Conservation (phyloP, 2,888 invertebrate genomes). For the Lumbricus terrestris region DNA sequence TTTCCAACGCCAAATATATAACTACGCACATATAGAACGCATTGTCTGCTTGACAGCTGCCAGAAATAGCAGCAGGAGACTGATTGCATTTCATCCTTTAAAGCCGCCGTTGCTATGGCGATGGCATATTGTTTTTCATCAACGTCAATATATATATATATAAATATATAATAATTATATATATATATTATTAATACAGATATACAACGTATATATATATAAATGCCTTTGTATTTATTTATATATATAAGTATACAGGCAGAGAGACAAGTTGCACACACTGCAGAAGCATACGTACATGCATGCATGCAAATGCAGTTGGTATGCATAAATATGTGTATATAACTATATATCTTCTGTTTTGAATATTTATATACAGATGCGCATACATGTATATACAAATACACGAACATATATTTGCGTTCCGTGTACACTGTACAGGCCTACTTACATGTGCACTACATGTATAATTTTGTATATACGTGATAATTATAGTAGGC, state of each 20-base stretch:
- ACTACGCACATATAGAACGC: not conserved
- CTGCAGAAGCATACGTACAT: not conserved
- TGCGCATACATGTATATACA: too few species aligned
- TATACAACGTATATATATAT: not conserved
- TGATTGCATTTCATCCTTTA: not conserved
- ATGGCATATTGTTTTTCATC: not conserved
- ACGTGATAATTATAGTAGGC: too few species aligned
- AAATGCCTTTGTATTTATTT: not conserved
- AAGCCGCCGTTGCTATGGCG: not conserved
- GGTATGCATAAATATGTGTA: too few species aligned
- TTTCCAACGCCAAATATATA: not conserved
- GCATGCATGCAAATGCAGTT: too few species aligned
- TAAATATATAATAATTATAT: not conserved
- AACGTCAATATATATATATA: not conserved
- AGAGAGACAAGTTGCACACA: not conserved
- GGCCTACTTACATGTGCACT: not conserved
- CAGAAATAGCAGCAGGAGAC: not conserved
- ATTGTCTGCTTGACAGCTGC: not conserved
- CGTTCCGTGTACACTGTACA: not conserved
- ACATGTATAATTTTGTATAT: too few species aligned
- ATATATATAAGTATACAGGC: not conserved
- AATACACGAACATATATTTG: too few species aligned
- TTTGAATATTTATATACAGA: too few species aligned
- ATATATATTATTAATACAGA: not conserved
- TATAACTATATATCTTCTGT: too few species aligned